Evolutionary conservation across 1,140 invertebrate genomes (phyloP).

Genomic region (Penaeus japonicus): DNA sequence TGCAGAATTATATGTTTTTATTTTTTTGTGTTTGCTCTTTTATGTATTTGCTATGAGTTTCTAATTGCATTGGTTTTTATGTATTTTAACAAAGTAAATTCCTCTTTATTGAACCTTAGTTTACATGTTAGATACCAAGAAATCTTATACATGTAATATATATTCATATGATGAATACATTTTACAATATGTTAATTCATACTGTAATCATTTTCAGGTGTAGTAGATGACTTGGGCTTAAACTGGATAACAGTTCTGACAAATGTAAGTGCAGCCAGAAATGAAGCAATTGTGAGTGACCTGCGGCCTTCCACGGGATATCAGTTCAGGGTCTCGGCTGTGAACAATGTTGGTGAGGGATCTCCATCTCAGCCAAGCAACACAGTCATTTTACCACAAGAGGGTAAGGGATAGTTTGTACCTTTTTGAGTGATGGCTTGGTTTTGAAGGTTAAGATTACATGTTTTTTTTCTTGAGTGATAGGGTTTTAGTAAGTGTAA

Average conservation of each 20-base stretch:
- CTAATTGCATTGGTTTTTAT: conserved; percentile 59
- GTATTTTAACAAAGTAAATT: too few species aligned
- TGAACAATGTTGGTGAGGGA: conserved; percentile 95
- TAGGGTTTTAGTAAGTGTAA: too few species aligned
- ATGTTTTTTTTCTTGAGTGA: background rate
- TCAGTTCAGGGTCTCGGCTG: conserved; percentile 93
- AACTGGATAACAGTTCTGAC: conserved; percentile 90
- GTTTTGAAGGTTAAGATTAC: conserved; percentile 1
- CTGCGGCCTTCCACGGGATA: conserved; percentile 94
- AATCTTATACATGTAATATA: too few species aligned
- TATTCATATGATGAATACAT: too few species aligned
- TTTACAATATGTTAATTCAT: too few species aligned
- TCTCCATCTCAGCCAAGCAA: conserved; percentile 86
- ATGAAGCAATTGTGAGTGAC: conserved; percentile 82
- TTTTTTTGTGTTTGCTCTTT: background rate
- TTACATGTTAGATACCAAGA: too few species aligned
- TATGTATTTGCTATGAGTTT: background rate
- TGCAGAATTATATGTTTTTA: too few species aligned
- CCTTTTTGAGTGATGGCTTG: background rate
- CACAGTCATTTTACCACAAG: conserved; percentile 87
- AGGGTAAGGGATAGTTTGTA: conserved; percentile 73
- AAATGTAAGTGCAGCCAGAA: conserved; percentile 81
- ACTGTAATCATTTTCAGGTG: conserved; percentile 80
- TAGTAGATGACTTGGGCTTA: conserved; percentile 67
- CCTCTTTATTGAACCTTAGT: too few species aligned